Base-by-base conservation (phyloP, 2,888 invertebrate genomes). In the Prosopocoilus inquinatus region DNA sequence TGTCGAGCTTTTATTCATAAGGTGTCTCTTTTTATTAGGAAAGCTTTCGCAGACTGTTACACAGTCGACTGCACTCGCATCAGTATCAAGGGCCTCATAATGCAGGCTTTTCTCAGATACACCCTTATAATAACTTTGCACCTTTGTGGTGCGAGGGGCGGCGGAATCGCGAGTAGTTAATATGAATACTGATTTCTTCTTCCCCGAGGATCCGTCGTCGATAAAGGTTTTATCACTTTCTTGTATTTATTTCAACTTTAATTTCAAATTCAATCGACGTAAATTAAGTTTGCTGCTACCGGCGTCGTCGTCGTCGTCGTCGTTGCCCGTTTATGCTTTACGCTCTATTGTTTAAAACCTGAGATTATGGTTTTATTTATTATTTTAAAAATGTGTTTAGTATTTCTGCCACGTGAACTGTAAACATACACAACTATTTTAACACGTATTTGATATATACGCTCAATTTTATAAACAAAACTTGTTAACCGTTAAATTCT, bases 71-170 rank as follows among this genome's bases (percentile, higher is more conserved):
- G 71, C 72, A 63, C 69, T 67, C 70, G 69, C 72, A 70, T 69
- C 68, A 71, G 71, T 68, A 68, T 68, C 69, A 67, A 68, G 72
- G 72, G 71, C 68, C 69, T 72, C 70, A 68, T 73, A 71, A 73
- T 71, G 69, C 68, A 67, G 71, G 70, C 71, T 72, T 70, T 70
- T 71, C 70, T 55, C 73, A 73, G 73, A 72, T 74, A 74, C 73
- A 73, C 75, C 75, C 73, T 75, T 74, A 75, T 75, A 75, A 75
- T 72, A 71, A 74, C 74, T 72, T 73, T 71, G 72, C 73, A 73
- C 74, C 71, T 57, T 56, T 53, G 52, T 16, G 50, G 61, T 50
- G 56, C 54, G 50, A 49, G 61, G 58, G 73, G 70, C 72, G 70
- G 72, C 70, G 69, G 69, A 71, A 72, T 72, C 70, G 70, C 67